Conservation (phyloP, 1,140 invertebrate genomes). For the Ganaspis sp. region DNA sequence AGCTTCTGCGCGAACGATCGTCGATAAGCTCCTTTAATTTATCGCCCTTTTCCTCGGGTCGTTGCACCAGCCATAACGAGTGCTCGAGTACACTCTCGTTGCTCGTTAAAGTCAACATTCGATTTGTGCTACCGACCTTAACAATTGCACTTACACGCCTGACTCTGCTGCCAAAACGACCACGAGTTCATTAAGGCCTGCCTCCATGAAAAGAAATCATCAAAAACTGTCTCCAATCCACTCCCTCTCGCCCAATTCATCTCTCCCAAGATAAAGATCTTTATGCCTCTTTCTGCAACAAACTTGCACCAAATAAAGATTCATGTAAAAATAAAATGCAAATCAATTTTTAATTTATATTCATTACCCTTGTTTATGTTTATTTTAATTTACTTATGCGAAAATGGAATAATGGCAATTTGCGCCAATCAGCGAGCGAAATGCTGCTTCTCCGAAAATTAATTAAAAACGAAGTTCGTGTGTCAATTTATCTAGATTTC, state of each 20-base stretch:
- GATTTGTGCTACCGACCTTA: constrained; percentile 60
- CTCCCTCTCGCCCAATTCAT: not conserved
- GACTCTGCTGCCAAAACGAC: constrained; percentile 39
- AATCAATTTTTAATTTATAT: too few species aligned
- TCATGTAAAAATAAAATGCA: too few species aligned
- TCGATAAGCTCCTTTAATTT: constrained; percentile 72
- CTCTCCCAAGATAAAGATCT: not conserved
- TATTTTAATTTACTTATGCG: too few species aligned
- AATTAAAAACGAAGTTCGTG: too few species aligned
- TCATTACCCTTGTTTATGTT: too few species aligned
- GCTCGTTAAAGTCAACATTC: constrained; percentile 63
- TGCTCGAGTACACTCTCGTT: constrained; percentile 54
- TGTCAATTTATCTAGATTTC: too few species aligned
- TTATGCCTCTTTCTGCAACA: not conserved
- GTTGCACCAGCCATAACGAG: constrained; percentile 61
- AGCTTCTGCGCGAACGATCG: constrained; percentile 67
- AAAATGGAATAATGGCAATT: too few species aligned
- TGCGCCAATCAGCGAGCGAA: too few species aligned
- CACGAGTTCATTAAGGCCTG: constrained; percentile 44
- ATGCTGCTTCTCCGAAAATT: too few species aligned
- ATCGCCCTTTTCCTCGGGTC: constrained; percentile 67
- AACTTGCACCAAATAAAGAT: too few species aligned
- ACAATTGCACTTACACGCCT: constrained; percentile 39
- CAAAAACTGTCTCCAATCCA: constrained; percentile 11
- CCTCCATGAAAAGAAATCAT: constrained; percentile 19